Base-by-base conservation (phyloP, 2,797 vertebrate genomes). In the Zenarchopterus dispar region DNA sequence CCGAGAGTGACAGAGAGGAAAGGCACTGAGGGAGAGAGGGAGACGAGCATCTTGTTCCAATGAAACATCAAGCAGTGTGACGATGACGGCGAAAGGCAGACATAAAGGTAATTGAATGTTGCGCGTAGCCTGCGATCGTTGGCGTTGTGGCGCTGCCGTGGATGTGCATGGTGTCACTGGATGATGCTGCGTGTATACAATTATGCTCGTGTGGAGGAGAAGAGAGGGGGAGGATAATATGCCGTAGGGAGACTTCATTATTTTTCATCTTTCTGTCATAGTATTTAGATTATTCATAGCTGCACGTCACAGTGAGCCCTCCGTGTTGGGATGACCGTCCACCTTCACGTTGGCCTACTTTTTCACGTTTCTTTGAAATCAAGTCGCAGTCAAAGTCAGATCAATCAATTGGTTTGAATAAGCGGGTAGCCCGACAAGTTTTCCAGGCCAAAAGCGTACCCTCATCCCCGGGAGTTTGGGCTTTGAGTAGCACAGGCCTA, bases 81-180 rank as follows among this genome's bases (percentile, higher is more conserved):
- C 84, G 90, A 94, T 94, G 93, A 94, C 93, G 91, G 92, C 93
- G 88, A 94, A 94, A 93, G 92, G 91, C 91, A 92, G 93, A 93
- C 92, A 93, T 79, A 94, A 94, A 94, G 93, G 93, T 94, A 94
- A 87, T 48, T 8, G 53, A 54, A 75, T 46, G 47, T 61, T 60
- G 19, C 73, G 69, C 62, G 15, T 62, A 56, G 43, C 33, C 46
- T 17, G 59, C 62, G 62, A 60, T 80, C 53, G 51, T 75, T 28
- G 67, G 42, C 56, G 59, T 50, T 69, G 63, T 42, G 64, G n/a
- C 72, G 47, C 23, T 52, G 61, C 17, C 60, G 74, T 63, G 59
- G 67, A 75, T 80, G 74, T 55, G 75, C 73, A 69, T 22, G 63
- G 59, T 85, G 80, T 81, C 75, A 71, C 77, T 62, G 81, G 78